phyloP scores from a whole-genome alignment of 2,113 vertebrate species.

The Elephas maximus region DNA sequence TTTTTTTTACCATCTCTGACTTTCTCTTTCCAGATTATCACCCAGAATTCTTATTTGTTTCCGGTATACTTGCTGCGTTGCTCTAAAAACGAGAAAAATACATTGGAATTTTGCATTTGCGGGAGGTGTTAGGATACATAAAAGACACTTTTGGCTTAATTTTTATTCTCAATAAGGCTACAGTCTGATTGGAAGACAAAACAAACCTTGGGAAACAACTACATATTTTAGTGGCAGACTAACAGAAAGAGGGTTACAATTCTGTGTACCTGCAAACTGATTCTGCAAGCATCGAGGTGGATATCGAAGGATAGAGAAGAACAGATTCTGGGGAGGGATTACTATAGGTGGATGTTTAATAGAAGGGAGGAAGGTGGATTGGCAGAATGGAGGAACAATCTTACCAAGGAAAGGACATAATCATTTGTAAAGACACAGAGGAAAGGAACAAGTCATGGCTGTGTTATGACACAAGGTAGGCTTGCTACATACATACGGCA shows the following conservation, averaged over 20 bases:
- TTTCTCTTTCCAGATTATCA: constrained; percentile 73
- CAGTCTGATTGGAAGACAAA: background rate
- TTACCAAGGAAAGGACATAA: background rate
- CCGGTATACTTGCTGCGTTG: background rate
- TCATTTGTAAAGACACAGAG: background rate
- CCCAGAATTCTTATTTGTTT: constrained; percentile 73
- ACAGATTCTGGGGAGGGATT: background rate
- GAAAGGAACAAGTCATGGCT: background rate
- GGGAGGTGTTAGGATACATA: background rate
- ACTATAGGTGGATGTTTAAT: background rate
- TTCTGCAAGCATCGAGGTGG: background rate
- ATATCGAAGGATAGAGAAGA: background rate
- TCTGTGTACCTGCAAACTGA: background rate
- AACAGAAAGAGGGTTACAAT: background rate
- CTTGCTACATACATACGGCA: background rate
- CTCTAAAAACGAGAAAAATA: constrained; percentile 67
- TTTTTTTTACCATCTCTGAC: constrained; percentile 78
- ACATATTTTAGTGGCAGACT: background rate
- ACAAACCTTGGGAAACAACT: background rate
- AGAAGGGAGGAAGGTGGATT: background rate
- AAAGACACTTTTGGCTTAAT: background rate
- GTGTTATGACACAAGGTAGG: too few relatives aligned
- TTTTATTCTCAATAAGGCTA: background rate
- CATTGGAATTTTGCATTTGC: constrained; percentile 49
- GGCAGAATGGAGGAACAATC: background rate